Evolutionary conservation across 2,888 invertebrate species (phyloP).

Genomic region (Euplagia quadripunctaria): DNA sequence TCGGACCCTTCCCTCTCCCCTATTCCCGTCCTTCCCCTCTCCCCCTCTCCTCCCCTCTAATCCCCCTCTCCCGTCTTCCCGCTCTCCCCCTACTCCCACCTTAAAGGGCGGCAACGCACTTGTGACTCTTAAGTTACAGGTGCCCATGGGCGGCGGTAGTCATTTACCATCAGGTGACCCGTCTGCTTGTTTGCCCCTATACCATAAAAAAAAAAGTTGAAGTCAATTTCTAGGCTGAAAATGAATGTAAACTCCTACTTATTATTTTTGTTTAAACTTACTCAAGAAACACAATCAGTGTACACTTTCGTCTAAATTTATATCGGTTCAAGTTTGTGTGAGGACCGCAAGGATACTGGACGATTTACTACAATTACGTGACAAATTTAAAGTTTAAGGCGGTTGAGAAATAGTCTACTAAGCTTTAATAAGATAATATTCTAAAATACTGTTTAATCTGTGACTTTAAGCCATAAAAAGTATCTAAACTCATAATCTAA

Average conservation of each 20-base stretch:
- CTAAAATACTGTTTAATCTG: background rate
- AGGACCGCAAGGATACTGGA: background rate
- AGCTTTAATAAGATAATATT: slow-evolving; percentile 1
- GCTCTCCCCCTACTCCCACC: no score
- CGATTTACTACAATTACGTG: slow-evolving; percentile 6
- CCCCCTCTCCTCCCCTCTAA: no score
- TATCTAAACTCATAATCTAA: background rate
- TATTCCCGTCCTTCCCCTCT: no score
- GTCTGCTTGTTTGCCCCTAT: no score
- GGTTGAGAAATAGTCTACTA: background rate
- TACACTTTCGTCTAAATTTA: background rate
- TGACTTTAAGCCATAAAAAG: background rate
- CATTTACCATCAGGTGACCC: no score
- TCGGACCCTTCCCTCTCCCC: no score
- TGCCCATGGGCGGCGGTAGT: no score
- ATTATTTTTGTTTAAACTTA: background rate
- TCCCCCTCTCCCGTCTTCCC: no score
- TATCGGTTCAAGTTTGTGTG: background rate
- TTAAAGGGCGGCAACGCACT: no score
- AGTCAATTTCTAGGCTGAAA: no score
- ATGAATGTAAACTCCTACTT: background rate
- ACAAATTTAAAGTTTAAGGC: slow-evolving; percentile 1
- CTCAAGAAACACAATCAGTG: background rate
- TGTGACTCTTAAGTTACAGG: no score
- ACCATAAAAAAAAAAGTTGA: no score